phyloP scores from a whole-genome alignment of 2,888 invertebrate genomes.

The Pristionchus japonicus region DNA sequence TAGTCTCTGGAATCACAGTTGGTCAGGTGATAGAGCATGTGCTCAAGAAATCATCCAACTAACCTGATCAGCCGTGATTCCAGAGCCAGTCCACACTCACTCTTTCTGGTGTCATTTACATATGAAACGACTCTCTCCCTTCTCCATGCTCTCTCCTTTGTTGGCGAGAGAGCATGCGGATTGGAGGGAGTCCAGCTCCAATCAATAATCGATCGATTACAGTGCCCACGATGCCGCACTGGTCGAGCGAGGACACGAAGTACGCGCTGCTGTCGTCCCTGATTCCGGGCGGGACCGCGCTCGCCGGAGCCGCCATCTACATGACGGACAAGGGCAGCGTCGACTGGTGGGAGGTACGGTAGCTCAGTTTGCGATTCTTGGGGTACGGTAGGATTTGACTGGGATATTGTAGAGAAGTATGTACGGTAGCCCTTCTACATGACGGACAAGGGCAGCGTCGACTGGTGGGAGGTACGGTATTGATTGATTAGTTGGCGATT shows the following conservation, averaged over 20 bases:
- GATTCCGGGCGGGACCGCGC: slow-evolving; percentile 64
- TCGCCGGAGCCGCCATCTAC: slow-evolving; percentile 56
- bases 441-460: slow-evolving; percentile 54
- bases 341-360: slow-evolving; percentile 62
- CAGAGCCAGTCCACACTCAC: too few species aligned
- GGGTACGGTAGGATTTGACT: too few species aligned
- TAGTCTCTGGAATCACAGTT: too few species aligned
- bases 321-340: slow-evolving; percentile 55
- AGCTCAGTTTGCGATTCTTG: neutral
- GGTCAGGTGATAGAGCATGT: too few species aligned
- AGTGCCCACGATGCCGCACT: slow-evolving; percentile 57
- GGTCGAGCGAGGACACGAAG: slow-evolving; percentile 67
- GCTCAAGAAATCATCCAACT: too few species aligned
- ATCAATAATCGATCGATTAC: neutral
- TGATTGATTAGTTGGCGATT: neutral
- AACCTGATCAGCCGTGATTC: too few species aligned
- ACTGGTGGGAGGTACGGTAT: slow-evolving; percentile 62
- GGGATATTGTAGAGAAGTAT: too few species aligned
- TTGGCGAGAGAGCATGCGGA: too few species aligned
- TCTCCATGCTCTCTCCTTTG: too few species aligned
- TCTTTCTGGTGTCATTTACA: too few species aligned
- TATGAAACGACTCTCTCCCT: too few species aligned
- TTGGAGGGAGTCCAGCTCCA: neutral
- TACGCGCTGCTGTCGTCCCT: slow-evolving; percentile 63
- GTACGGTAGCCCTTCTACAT: slow-evolving; percentile 55